Conservation (phyloP, 2,888 invertebrate genomes). For the Chorisops tibialis region DNA sequence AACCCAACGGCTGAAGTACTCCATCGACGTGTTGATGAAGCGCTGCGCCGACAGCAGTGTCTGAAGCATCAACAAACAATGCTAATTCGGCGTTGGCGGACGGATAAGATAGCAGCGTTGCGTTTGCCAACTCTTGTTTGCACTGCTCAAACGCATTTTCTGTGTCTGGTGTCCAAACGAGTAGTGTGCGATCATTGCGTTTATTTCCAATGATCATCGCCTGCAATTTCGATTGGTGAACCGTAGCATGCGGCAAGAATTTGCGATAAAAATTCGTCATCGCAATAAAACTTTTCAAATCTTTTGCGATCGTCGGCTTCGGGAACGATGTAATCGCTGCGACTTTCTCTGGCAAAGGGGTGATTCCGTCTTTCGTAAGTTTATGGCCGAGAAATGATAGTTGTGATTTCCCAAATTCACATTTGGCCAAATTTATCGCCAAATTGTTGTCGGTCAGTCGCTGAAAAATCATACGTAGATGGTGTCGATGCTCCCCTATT, state of each 20-base stretch:
- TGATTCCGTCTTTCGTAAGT: not conserved
- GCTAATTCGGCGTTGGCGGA: not conserved
- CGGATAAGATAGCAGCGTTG: not conserved
- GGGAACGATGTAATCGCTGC: not conserved
- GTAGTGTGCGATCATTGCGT: no score
- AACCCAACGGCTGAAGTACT: no score
- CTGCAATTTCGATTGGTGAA: no score
- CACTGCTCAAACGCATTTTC: no score
- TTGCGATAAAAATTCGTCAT: conserved; percentile 33
- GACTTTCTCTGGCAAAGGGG: not conserved
- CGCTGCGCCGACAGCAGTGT: not conserved
- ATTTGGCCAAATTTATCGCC: conserved; percentile 36
- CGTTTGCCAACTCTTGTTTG: not conserved
- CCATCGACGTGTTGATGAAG: not conserved
- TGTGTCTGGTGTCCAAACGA: no score
- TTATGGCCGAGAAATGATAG: not conserved
- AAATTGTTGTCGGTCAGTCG: no score
- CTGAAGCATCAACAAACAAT: not conserved
- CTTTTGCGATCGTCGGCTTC: not conserved
- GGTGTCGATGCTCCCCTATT: conserved; percentile 33
- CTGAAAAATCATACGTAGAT: conserved; percentile 33
- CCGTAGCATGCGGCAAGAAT: conserved; percentile 20
- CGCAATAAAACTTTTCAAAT: conserved; percentile 13
- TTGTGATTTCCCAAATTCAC: conserved; percentile 14
- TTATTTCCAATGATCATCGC: no score